These are phyloP conservation scores for Ornithoptera priamus DNA, from an alignment of 2,888 invertebrate species.

Conservation along the genomic window DNA sequence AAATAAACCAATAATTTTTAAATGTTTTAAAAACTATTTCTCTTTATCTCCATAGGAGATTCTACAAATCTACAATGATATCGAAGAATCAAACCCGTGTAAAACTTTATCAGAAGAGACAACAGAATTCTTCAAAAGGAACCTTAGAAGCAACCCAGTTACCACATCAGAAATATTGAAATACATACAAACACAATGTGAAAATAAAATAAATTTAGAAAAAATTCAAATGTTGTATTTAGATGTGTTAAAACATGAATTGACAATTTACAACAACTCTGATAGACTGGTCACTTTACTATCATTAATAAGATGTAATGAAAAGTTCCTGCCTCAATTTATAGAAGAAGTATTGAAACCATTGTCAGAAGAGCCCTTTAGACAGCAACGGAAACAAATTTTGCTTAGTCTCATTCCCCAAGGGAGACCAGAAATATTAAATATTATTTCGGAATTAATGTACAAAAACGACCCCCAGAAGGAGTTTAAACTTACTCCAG, in stretches of 20 bases:
- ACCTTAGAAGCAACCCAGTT: constrained; percentile 68
- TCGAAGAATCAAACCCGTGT: constrained; percentile 53
- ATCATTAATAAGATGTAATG: constrained; percentile 61
- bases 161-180: constrained; percentile 57
- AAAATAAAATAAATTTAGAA: constrained; percentile 44
- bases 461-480: constrained; percentile 67
- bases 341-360: constrained; percentile 55
- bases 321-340: constrained; percentile 53
- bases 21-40: neutral
- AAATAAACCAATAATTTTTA: no score
- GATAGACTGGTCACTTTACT: constrained; percentile 64
- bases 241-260: constrained; percentile 59
- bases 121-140: constrained; percentile 64
- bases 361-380: constrained; percentile 58
- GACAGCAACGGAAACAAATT: constrained; percentile 70
- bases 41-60: constrained; percentile 57
- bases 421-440: constrained; percentile 58
- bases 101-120: constrained; percentile 54
- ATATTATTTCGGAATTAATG: constrained; percentile 56
- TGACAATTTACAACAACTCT: constrained; percentile 51
- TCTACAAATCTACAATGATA: constrained; percentile 55
- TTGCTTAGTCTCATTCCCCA: constrained; percentile 67
- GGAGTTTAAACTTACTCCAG: constrained; percentile 70
- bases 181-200: constrained; percentile 50
- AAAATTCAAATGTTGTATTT: constrained; percentile 62